A percentile compares a stretch with the other conserved stretches of the same genome.
Conservation (phyloP, 1,140 invertebrate genomes). For the Portunus trituberculatus region DNA sequence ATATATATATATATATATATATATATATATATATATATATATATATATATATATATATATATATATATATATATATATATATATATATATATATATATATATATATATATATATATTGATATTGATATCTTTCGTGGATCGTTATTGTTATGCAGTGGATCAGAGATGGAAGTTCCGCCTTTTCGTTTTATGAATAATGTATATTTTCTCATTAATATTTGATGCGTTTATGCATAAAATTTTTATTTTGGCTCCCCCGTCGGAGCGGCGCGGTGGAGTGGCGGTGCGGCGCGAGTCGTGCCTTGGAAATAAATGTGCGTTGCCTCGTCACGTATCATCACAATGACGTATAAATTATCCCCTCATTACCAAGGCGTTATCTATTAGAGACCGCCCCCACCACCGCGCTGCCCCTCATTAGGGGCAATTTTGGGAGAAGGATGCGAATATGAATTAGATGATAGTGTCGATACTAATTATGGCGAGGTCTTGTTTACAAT, state of each 20-base stretch:
- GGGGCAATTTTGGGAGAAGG: neutral
- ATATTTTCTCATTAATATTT: neutral
- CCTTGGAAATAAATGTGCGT: neutral
- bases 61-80: conserved; percentile 42
- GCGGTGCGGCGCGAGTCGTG: neutral
- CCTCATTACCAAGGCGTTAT: neutral
- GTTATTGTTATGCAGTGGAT: neutral
- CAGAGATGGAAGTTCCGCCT: neutral
- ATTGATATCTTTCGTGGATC: neutral
- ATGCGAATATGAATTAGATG: conserved; percentile 23
- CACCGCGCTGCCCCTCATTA: neutral
- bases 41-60: conserved; percentile 41
- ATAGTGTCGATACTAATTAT: conserved; percentile 24
- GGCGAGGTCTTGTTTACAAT: neutral
- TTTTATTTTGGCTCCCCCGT: neutral
- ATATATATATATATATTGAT: conserved; percentile 34
- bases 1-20: conserved; percentile 41
- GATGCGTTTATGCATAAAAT: neutral
- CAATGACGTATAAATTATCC: neutral
- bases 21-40: conserved; percentile 25
- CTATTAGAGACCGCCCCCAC: neutral
- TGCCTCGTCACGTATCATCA: conserved; percentile 18
- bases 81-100: conserved; percentile 37
- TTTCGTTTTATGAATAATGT: neutral
- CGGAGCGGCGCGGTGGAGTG: neutral